Conservation (phyloP, 2,113 vertebrate species). For the Anser brachyrhynchus region DNA sequence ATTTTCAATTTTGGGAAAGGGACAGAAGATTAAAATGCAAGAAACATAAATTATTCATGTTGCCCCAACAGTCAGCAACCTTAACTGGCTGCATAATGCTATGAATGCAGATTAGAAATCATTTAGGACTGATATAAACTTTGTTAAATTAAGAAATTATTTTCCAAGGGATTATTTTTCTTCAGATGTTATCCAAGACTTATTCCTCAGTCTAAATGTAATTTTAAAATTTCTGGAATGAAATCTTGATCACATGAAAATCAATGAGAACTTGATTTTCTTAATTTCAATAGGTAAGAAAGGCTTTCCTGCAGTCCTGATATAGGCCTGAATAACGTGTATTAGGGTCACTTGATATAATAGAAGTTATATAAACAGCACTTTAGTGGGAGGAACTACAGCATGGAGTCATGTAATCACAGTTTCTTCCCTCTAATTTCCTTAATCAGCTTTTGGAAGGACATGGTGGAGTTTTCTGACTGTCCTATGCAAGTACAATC, state of each 20-base stretch:
- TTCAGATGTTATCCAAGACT: neutral
- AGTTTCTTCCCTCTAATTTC: neutral
- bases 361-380: neutral
- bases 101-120: neutral
- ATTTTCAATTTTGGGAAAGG: neutral
- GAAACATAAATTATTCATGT: neutral
- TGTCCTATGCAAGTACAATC: neutral
- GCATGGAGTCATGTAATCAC: neutral
- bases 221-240: neutral
- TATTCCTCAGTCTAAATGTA: neutral
- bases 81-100: neutral
- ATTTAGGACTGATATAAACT: neutral
- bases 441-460: neutral
- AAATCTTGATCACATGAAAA: neutral
- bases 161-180: neutral
- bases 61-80: neutral
- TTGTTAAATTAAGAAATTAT: neutral
- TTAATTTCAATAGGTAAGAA: neutral
- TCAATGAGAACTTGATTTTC: neutral
- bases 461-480: neutral
- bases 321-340: neutral
- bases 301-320: neutral
- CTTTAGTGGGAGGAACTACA: neutral
- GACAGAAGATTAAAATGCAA: neutral
- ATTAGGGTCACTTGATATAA: neutral